These are phyloP conservation scores for Batillaria attramentaria DNA, from an alignment of 1,140 invertebrate genomes.

Conservation along the genomic window DNA sequence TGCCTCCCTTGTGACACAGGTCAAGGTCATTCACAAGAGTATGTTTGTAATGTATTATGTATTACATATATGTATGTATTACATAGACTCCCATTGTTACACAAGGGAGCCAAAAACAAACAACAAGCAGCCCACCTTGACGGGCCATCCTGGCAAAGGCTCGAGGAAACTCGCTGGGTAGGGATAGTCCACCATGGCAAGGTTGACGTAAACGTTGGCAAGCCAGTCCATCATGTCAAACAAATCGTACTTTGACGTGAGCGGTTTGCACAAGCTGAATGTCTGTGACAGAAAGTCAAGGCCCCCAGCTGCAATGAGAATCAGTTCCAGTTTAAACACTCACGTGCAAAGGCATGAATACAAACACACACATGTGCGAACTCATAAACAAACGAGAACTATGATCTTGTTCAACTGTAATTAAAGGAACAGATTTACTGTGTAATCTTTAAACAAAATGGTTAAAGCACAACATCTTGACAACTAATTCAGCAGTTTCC, in stretches of 20 bases:
- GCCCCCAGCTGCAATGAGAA: slow-evolving; percentile 37
- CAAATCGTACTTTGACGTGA: slow-evolving; percentile 77
- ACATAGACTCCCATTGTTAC: background rate
- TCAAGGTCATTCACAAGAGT: no score
- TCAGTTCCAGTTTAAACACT: no score
- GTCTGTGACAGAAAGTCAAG: slow-evolving; percentile 25
- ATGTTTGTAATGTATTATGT: no score
- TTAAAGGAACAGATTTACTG: no score
- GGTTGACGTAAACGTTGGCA: slow-evolving; percentile 71
- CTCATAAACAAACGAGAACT: no score
- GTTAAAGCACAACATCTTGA: no score
- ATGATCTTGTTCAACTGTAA: no score
- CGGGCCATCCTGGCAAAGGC: slow-evolving; percentile 87
- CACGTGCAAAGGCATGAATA: no score
- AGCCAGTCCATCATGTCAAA: slow-evolving; percentile 55
- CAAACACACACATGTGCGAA: no score
- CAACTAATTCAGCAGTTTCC: no score
- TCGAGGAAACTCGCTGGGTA: slow-evolving; percentile 87
- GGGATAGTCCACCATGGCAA: slow-evolving; percentile 96
- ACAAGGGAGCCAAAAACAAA: slow-evolving; percentile 1
- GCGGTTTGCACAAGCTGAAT: slow-evolving; percentile 59
- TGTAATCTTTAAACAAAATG: no score
- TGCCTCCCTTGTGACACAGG: no score
- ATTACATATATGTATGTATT: background rate
- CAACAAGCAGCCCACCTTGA: slow-evolving; percentile 74